phyloP scores from a whole-genome alignment of 2,797 vertebrate genomes.

The Bradypodion ventrale region DNA sequence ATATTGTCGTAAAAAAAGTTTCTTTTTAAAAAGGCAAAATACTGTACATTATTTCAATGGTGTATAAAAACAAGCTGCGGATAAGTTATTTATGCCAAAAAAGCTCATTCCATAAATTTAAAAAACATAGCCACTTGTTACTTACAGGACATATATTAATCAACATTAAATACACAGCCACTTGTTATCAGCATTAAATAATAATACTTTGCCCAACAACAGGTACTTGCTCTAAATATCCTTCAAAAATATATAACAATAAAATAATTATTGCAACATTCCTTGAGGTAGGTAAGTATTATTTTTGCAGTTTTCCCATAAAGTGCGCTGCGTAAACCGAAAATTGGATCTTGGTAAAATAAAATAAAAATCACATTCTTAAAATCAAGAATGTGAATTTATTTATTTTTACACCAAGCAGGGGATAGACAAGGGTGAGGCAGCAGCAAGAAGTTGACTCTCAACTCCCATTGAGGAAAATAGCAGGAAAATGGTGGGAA shows the following conservation, averaged over 20 bases:
- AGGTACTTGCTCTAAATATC: conserved; percentile 4
- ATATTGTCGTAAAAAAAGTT: not conserved
- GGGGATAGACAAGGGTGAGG: no score
- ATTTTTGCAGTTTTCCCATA: not conserved
- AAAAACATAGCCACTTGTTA: not conserved
- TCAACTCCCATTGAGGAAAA: no score
- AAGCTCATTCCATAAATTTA: conserved; percentile 23
- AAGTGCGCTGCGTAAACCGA: not conserved
- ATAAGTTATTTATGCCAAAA: not conserved
- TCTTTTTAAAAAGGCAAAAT: not conserved
- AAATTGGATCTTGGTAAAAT: not conserved
- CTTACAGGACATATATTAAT: conserved; percentile 36
- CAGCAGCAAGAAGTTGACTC: not conserved
- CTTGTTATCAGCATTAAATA: not conserved
- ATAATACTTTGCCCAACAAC: conserved; percentile 31
- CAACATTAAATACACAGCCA: not conserved
- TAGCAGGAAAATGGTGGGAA: no score
- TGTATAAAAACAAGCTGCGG: conserved; percentile 28
- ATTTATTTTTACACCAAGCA: no score
- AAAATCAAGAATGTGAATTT: no score
- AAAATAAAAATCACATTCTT: not conserved
- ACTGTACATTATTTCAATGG: conserved; percentile 11
- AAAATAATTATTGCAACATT: not conserved
- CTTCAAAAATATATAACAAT: conserved; percentile 9
- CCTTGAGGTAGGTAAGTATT: conserved; percentile 42